phyloP scores from a whole-genome alignment of 2,113 vertebrate species.

The Otis tarda region DNA sequence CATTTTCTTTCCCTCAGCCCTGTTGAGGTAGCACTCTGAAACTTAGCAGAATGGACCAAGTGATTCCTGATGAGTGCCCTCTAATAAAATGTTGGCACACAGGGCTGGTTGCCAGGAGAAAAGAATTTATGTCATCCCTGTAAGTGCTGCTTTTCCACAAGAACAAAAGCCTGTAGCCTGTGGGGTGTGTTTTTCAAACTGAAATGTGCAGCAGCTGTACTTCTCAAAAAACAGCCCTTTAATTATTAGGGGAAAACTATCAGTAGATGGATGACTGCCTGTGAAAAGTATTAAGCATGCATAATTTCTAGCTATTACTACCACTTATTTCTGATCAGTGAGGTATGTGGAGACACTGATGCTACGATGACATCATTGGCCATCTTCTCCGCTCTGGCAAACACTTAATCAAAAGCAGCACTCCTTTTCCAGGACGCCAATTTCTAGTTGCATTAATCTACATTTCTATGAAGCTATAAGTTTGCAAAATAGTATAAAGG shows the following conservation, averaged over 20 bases:
- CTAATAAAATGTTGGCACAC: background rate
- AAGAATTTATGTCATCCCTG: fast-evolving
- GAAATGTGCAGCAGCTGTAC: background rate
- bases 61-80: background rate
- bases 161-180: background rate
- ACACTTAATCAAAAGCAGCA: background rate
- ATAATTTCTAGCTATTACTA: background rate
- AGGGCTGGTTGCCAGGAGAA: background rate
- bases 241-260: background rate
- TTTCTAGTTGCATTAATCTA: background rate
- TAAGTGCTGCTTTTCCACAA: background rate
- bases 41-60: background rate
- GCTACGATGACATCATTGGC: background rate
- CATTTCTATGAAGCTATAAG: background rate
- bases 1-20: background rate
- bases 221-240: background rate
- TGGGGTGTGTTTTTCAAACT: background rate
- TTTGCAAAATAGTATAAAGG: background rate
- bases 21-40: background rate
- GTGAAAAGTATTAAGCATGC: background rate
- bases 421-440: background rate
- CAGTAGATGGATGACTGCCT: background rate
- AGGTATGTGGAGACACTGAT: background rate
- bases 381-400: background rate
- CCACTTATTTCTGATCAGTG: background rate